Evolutionary conservation across 2,888 invertebrate genomes (phyloP), one percentile per base, ranked within the genome.

Genomic region (Harpalus rufipes): DNA sequence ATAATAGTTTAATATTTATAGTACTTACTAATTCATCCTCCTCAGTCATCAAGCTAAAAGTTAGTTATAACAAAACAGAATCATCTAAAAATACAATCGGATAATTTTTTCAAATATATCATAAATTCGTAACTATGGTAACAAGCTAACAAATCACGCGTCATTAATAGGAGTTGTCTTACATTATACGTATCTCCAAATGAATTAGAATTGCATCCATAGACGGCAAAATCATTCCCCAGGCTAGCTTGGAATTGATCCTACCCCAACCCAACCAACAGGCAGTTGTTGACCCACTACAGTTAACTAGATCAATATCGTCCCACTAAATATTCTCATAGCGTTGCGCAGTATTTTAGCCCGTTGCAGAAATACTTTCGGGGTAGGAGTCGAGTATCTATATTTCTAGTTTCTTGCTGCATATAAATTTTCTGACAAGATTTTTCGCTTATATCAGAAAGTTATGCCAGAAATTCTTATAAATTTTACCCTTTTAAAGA

Each of bases 241-340:
- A 3, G 7, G 16, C 7, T 59, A 10, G 59, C 21, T 0, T 56
- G 21, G n/a, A 32, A 39, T 14, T 61, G 79, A 59, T 59, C 61
- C 16, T 32, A 58, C 32, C 79, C 79, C 59, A 18, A n/a, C 58
- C n/a, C 51, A 51, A 78, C 56, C 78, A 78, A 79, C 79, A 58
- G 58, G 32, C 59, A 61, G 59, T 79, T 79, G 79, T 79, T 79
- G 81, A 81, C 63, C 63, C 63, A 81, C 63, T 81, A 81, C 81
- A 39, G 81, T 63, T 79, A 81, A 81, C 81, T 63, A 63, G 81
- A 81, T 81, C 65, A 81, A 81, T 61, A 81, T 63, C 44, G n/a
- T 65, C 21, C 65, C 63, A 81, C 65, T 81, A 81, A 81, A 81
- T 81, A 81, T 63, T 81, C 61, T 44, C 65, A 51, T 65, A 81